A percentile compares a stretch with the other conserved stretches of the same genome.
phyloP scores from a whole-genome alignment of 1,140 invertebrate genomes.

The Archivesica marissinica region DNA sequence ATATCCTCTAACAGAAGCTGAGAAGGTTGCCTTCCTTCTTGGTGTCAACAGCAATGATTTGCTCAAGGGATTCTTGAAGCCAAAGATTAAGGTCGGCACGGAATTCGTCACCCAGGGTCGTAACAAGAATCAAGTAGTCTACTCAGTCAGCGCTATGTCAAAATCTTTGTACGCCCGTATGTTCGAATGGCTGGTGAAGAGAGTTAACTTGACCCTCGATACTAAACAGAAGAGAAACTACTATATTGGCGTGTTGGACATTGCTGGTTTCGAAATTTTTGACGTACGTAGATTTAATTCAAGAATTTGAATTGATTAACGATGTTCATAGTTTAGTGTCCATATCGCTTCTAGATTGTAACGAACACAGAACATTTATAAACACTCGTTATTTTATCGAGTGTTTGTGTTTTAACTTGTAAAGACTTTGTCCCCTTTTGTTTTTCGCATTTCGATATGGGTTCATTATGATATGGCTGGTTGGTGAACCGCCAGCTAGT shows the following conservation, averaged over 20 bases:
- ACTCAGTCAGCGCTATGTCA: slow-evolving; percentile 97
- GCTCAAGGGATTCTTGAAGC: slow-evolving; percentile 86
- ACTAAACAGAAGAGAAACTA: slow-evolving; percentile 98
- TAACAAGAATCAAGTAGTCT: slow-evolving; percentile 96
- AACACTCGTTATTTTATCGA: too few relatives aligned
- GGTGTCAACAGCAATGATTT: slow-evolving; percentile 86
- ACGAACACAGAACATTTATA: too few relatives aligned
- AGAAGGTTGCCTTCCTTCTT: slow-evolving; percentile 94
- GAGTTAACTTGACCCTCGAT: slow-evolving; percentile 99
- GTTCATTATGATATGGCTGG: too few relatives aligned
- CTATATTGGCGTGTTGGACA: slow-evolving; percentile 99
- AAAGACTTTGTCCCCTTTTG: too few relatives aligned
- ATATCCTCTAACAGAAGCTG: slow-evolving; percentile 89
- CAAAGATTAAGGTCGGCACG: slow-evolving; percentile 88
- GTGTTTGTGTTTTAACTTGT: too few relatives aligned
- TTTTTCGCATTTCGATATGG: too few relatives aligned
- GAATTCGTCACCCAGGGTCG: slow-evolving; percentile 99
- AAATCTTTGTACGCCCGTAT: slow-evolving; percentile 98
- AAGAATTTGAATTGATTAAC: too few relatives aligned
- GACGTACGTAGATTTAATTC: slow-evolving; percentile 90
- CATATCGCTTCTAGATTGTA: too few relatives aligned
- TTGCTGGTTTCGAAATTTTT: slow-evolving; percentile 99
- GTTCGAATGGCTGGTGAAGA: slow-evolving; percentile 98
- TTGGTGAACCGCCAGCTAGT: too few relatives aligned
- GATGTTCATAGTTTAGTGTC: too few relatives aligned